phyloP scores from a whole-genome alignment of 1,140 invertebrate genomes.

The Calosoma granatense region DNA sequence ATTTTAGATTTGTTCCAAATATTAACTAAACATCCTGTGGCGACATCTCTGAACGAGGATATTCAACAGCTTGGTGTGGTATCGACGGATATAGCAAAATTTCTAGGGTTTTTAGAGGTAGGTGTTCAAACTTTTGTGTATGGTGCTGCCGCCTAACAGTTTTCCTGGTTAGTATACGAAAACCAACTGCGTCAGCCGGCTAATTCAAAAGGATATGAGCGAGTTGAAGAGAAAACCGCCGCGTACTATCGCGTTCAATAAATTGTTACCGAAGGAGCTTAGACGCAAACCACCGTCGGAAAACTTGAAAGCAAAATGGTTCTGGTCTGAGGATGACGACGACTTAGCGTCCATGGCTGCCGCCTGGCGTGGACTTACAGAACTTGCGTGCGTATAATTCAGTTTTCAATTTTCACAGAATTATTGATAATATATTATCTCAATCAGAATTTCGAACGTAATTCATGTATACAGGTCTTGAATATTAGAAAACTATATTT shows the following conservation, averaged over 20 bases:
- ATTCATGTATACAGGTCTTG: too few species aligned
- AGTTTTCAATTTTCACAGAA: neutral
- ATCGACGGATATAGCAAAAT: conserved; percentile 34
- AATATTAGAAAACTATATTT: too few species aligned
- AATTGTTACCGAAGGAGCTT: conserved; percentile 37
- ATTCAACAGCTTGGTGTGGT: conserved; percentile 39
- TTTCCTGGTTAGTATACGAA: neutral
- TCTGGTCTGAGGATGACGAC: conserved; percentile 37
- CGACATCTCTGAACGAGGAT: conserved; percentile 35
- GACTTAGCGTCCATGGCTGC: conserved; percentile 45
- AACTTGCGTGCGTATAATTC: conserved; percentile 41
- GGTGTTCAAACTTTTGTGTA: conserved; percentile 9
- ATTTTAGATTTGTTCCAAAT: conserved; percentile 45
- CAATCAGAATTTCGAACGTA: too few species aligned
- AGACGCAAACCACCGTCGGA: conserved; percentile 40
- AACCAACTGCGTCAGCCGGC: conserved; percentile 27
- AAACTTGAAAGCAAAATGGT: conserved; percentile 38
- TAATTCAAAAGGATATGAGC: conserved; percentile 37
- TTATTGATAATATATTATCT: neutral
- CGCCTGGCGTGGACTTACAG: conserved; percentile 44
- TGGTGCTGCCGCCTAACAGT: neutral
- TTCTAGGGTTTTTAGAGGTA: conserved; percentile 33
- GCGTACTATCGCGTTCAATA: conserved; percentile 37
- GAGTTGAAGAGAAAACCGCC: conserved; percentile 26
- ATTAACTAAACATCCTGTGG: conserved; percentile 44